phyloP scores from a whole-genome alignment of 2,797 vertebrate genomes.

The Spea hammondii region DNA sequence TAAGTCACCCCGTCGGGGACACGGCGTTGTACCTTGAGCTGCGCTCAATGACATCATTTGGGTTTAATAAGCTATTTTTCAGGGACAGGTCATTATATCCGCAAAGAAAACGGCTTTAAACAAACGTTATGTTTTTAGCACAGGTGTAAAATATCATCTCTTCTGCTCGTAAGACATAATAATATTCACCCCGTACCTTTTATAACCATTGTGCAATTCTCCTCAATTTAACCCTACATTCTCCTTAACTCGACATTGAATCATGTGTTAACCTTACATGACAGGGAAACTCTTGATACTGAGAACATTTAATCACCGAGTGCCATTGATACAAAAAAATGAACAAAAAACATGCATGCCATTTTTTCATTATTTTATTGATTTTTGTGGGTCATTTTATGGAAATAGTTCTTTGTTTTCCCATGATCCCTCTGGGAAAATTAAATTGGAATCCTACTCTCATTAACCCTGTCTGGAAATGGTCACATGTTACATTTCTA shows the following conservation, averaged over 20 bases:
- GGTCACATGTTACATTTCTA: neutral
- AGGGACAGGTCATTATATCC: neutral
- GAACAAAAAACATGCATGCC: too few species aligned
- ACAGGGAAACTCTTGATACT: neutral
- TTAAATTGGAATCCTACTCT: too few species aligned
- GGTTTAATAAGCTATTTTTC: neutral
- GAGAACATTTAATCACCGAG: neutral
- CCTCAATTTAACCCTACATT: neutral
- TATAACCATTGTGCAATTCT: neutral
- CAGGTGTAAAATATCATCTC: neutral
- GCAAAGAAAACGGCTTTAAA: slow-evolving; percentile 1
- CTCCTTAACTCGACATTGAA: neutral
- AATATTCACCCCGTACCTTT: neutral
- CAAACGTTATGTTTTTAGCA: neutral
- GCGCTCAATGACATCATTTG: slow-evolving; percentile 3
- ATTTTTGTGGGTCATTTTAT: too few species aligned
- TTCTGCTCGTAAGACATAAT: neutral
- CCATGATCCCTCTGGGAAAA: too few species aligned
- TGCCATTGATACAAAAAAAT: too few species aligned
- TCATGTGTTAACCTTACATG: neutral
- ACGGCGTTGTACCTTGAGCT: slow-evolving; percentile 3
- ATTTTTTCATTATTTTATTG: too few species aligned
- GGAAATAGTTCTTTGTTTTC: too few species aligned
- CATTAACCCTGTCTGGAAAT: too few species aligned
- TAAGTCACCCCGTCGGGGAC: neutral